A percentile compares a stretch with the other conserved stretches of the same genome.
These are phyloP conservation scores for Hypolimnas misippus DNA, from an alignment of 2,888 invertebrate genomes.

Conservation along the genomic window DNA sequence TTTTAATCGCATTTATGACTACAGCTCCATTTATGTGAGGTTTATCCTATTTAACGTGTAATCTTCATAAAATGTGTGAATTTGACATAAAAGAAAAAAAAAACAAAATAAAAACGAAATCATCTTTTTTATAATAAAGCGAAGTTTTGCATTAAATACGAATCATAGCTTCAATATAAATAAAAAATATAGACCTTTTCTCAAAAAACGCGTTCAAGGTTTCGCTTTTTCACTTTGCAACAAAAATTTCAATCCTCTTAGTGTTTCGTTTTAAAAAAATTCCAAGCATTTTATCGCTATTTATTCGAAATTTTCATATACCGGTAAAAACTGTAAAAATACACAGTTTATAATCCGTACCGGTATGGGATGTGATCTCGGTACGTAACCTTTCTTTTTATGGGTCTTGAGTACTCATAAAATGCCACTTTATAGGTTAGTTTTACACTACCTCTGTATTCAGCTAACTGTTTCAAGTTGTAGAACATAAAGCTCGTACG, in stretches of 20 bases:
- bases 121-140: too few species aligned
- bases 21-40: too few species aligned
- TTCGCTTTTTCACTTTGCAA: too few species aligned
- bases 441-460: slow-evolving; percentile 49
- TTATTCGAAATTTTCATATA: slow-evolving; percentile 23
- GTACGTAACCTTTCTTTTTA: slow-evolving; percentile 53
- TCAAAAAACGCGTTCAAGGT: too few species aligned
- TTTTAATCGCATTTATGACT: too few species aligned
- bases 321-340: slow-evolving; percentile 22
- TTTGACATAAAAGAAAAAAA: too few species aligned
- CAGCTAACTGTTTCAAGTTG: slow-evolving; percentile 44
- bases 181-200: too few species aligned
- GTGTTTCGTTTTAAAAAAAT: neutral
- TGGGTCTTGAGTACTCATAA: slow-evolving; percentile 60
- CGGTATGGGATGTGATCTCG: slow-evolving; percentile 35
- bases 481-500: slow-evolving; percentile 36
- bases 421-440: slow-evolving; percentile 59
- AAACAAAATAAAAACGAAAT: too few species aligned
- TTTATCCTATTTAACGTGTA: too few species aligned
- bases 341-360: slow-evolving; percentile 40
- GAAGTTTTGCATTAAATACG: too few species aligned
- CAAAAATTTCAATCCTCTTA: neutral
- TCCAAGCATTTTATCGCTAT: neutral
- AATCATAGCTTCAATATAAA: too few species aligned
- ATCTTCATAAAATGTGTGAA: too few species aligned